Conservation (phyloP, 1,140 invertebrate genomes). For the Lepidurus arcticus region DNA sequence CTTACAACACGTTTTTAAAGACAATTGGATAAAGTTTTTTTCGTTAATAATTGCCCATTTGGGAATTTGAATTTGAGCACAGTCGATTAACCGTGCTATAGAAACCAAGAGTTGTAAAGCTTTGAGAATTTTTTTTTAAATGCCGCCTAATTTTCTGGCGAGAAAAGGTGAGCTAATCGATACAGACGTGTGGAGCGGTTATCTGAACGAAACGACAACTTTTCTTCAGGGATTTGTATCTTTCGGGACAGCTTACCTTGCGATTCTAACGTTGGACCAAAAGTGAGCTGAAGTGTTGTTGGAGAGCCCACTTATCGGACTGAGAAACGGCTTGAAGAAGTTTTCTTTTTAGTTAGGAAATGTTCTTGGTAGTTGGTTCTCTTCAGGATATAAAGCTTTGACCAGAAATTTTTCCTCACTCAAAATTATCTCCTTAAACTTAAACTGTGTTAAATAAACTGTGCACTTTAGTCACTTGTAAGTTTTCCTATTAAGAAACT, state of each 20-base stretch:
- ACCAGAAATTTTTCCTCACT: too few relatives aligned
- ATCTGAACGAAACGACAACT: slow-evolving; percentile 5
- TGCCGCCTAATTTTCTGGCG: not conserved
- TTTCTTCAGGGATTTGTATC: not conserved
- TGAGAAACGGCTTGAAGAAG: not conserved
- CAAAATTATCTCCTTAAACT: too few relatives aligned
- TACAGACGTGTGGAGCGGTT: not conserved
- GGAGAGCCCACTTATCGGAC: slow-evolving; percentile 17
- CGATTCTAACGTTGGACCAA: slow-evolving; percentile 3
- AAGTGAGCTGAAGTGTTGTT: slow-evolving; percentile 10
- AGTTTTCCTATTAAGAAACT: too few relatives aligned
- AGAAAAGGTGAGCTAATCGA: slow-evolving; percentile 1
- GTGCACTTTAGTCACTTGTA: too few relatives aligned
- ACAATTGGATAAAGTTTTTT: not conserved
- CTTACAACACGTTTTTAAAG: not conserved
- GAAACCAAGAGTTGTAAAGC: too few relatives aligned
- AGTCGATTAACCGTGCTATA: not conserved
- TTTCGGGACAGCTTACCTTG: slow-evolving; percentile 21
- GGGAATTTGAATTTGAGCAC: not conserved
- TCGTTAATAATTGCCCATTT: not conserved
- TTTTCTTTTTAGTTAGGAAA: not conserved
- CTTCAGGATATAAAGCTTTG: too few relatives aligned
- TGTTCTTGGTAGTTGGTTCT: too few relatives aligned
- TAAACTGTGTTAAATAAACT: too few relatives aligned
- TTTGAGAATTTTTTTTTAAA: too few relatives aligned